A percentile compares a stretch with the other conserved stretches of the same genome.
Conservation (phyloP, 2,113 vertebrate species). For the Bombycilla garrulus region DNA sequence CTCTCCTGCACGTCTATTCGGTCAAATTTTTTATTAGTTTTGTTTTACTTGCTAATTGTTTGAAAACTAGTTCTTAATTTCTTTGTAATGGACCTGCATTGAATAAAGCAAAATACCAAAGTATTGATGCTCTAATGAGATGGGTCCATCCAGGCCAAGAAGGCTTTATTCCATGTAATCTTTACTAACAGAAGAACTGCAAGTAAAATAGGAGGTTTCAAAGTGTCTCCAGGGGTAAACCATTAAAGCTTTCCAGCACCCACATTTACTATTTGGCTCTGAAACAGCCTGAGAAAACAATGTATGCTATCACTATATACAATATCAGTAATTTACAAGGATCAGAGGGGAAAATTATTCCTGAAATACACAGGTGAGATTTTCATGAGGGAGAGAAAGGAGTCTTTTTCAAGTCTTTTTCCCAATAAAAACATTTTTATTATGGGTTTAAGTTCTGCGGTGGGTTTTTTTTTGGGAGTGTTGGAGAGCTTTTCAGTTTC, state of each 20-base stretch:
- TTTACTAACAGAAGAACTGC: not conserved
- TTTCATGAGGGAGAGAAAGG: fast-evolving
- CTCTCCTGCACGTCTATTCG: not conserved
- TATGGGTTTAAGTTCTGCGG: not conserved
- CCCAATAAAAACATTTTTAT: not conserved
- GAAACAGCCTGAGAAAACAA: not conserved
- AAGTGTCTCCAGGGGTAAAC: not conserved
- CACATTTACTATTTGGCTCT: not conserved
- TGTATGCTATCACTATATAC: not conserved
- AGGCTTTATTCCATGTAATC: not conserved
- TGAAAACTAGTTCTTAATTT: not conserved
- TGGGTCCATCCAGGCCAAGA: not conserved
- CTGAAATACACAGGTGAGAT: not conserved
- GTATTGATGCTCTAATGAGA: not conserved
- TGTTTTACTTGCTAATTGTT: not conserved
- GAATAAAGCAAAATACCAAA: not conserved
- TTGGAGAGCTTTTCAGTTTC: not conserved
- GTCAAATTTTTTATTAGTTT: not conserved
- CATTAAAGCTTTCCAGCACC: not conserved
- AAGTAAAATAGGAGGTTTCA: not conserved
- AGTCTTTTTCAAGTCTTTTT: not conserved
- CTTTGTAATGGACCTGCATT: not conserved
- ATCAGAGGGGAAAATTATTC: not conserved
- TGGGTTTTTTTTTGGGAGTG: not conserved
- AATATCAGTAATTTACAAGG: not conserved